Base-by-base conservation (phyloP, 2,113 vertebrate genomes). In the Cephalopholis sonnerati region DNA sequence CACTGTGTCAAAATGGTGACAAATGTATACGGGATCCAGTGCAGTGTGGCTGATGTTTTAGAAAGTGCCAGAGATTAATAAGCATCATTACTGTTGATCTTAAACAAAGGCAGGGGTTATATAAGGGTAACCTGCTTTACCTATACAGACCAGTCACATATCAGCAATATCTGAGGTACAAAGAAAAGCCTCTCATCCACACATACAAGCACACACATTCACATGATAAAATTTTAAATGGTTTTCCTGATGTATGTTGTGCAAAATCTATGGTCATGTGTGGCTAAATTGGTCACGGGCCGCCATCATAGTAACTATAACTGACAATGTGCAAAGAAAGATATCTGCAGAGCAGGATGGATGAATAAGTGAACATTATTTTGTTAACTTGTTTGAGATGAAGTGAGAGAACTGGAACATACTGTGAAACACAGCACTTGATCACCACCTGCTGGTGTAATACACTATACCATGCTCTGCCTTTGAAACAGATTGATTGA, bases 381-480 rank as follows among this genome's bases (percentile, higher is more conserved):
- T 54, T 74, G 2, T 48, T 2, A 69, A 27, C 41, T 41, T 57
- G 44, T n/a, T 11, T 36, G 7, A 65, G 18, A 44, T 22, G 32
- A 58, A 51, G n/a, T 11, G 41, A 32, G 24, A 54, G 50, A 6
- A 53, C 8, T 12, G 7, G 13, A 50, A 55, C 2, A 3, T 16
- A 15, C 15, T 12, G 32, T 48, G 12, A 29, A 24, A 13, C n/a
- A 65, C 3, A 66, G 77, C 18, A 18, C 85, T 87, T 68, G 44
- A 22, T 65, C 82, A 3, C 81, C 91, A 86, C 79, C 93, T 93
- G 79, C 78, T 93, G 92, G 90, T 67, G 7, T 36, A 7, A 50
- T 5, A 29, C 13, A 32, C 11, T 50, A 64, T 20, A n/a, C 5
- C 18, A 22, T 57, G 39, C 1, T 3, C 36, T 65, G 39, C 2